Evolutionary conservation across 2,888 invertebrate genomes (phyloP), one percentile per base, ranked within the genome.

Genomic region (Deilephila elpenor): DNA sequence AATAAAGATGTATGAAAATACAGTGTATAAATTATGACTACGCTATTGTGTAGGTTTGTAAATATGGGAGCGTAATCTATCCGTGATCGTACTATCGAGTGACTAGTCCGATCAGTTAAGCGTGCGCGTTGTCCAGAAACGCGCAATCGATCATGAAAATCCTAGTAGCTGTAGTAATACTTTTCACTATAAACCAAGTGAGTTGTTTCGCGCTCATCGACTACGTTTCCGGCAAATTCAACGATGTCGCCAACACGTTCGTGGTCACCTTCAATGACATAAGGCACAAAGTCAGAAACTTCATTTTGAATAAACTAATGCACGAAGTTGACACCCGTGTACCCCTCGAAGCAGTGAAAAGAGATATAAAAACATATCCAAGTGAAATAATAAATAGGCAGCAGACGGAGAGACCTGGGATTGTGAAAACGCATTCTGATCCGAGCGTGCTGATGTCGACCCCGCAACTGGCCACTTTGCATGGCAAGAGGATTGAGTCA

Each of bases 401-500:
- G 25, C 25, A 51, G 4, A 67, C 25, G 14, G 17, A 60, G 17
- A 73, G 72, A 7, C 76, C 82, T 0, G 83, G 84, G 51, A 81
- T 80, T 71, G 25, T 75, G 8, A 83, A 75, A 59, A 64, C 83
- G 20, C 85, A 80, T 74, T 76, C 79, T 4, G 87, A 87, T 72
- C 84, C 86, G n/a, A 82, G 84, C 20, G 83, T 82, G 3, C 76
- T 86, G 5, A 82, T 90, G 84, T 84, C 88, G 3, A 88, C 88
- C 11, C 85, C 90, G 2, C 88, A 90, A 72, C 79, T 93, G 62
- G 88, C 88, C 3, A 79, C 77, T 3, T 76, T 86, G 8, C 91
- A 92, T 59, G 90, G 91, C n/a, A 84, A 85, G 59, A 80, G 79
- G 59, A 79, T 89, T 32, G 90, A 92, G 73, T 85, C 91, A 0